phyloP scores from a whole-genome alignment of 1,140 invertebrate species.

The Lasaia peninsularis region DNA sequence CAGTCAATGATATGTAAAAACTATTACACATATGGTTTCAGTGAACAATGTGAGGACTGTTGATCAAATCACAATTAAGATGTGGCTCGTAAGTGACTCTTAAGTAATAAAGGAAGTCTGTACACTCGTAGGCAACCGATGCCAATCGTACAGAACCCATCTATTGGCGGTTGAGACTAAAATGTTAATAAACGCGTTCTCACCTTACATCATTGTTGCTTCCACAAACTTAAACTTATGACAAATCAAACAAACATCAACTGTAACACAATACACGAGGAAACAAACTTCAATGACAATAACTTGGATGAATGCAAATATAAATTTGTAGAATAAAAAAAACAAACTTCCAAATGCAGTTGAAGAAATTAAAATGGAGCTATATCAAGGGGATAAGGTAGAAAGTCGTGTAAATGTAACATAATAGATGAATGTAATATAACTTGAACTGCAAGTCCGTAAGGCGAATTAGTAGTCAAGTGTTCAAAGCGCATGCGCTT shows the following conservation, averaged over 20 bases:
- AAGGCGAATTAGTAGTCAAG: slow-evolving; percentile 45
- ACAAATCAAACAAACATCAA: not conserved
- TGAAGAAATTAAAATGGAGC: not conserved
- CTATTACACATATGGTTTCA: not conserved
- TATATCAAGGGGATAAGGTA: not conserved
- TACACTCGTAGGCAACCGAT: not conserved
- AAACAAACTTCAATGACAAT: not conserved
- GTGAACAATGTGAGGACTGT: not conserved
- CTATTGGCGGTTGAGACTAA: slow-evolving; percentile 8
- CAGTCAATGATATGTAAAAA: no score
- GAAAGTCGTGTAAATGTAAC: not conserved
- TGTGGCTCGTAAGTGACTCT: not conserved
- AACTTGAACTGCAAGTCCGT: slow-evolving; percentile 14
- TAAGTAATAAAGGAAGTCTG: slow-evolving; percentile 8
- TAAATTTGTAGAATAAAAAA: not conserved
- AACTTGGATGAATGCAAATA: not conserved
- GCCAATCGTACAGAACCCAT: not conserved
- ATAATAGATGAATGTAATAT: not conserved
- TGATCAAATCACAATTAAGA: not conserved
- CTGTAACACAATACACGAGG: not conserved
- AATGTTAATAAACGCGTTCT: slow-evolving; percentile 2
- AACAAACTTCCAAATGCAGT: not conserved
- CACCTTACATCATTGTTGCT: slow-evolving; percentile 1
- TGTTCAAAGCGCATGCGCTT: slow-evolving; percentile 29
- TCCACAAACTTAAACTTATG: not conserved